Evolutionary conservation across 2,797 vertebrate species (phyloP).

Genomic region (Eutrigla gurnardus): DNA sequence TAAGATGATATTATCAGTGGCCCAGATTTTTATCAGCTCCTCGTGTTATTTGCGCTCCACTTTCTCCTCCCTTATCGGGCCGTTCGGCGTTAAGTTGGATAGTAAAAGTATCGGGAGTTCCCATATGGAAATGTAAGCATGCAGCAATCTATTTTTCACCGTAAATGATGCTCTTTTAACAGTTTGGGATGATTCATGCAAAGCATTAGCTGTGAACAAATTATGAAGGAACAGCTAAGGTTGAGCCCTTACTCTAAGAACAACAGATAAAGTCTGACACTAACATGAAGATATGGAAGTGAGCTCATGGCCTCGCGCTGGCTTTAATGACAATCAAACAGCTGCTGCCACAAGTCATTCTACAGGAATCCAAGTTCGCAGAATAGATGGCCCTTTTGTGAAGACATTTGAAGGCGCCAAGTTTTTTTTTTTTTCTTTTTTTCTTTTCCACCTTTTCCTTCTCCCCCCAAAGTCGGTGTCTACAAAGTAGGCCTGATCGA

Average conservation of each 20-base stretch:
- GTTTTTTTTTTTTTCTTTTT: conserved; percentile 39
- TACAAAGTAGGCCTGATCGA: conserved; percentile 86
- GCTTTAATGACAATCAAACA: conserved; percentile 77
- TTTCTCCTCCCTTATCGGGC: conserved; percentile 37
- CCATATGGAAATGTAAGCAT: conserved; percentile 14
- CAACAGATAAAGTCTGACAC: conserved; percentile 64
- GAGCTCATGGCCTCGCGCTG: conserved; percentile 64
- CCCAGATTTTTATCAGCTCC: conserved; percentile 55
- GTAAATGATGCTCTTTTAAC: conserved; percentile 7
- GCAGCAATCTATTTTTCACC: background rate
- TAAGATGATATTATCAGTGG: conserved; percentile 53
- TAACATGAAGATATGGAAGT: conserved; percentile 66
- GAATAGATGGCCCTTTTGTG: conserved; percentile 77
- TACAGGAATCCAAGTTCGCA: conserved; percentile 74
- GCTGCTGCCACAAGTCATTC: conserved; percentile 78
- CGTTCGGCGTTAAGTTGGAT: conserved; percentile 6
- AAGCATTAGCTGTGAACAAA: conserved; percentile 42
- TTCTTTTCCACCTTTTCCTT: conserved; percentile 48
- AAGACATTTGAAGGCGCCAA: conserved; percentile 74
- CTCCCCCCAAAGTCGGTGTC: conserved; percentile 82
- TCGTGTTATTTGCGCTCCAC: conserved; percentile 52
- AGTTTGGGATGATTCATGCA: conserved; percentile 12
- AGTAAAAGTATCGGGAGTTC: conserved; percentile 15
- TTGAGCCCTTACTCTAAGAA: conserved; percentile 35
- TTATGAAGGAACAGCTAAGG: conserved; percentile 34